Percentiles rank a stretch among this genome's conserved stretches.
Conservation (phyloP, 1,140 invertebrate species). For the Neodiprion lecontei region DNA sequence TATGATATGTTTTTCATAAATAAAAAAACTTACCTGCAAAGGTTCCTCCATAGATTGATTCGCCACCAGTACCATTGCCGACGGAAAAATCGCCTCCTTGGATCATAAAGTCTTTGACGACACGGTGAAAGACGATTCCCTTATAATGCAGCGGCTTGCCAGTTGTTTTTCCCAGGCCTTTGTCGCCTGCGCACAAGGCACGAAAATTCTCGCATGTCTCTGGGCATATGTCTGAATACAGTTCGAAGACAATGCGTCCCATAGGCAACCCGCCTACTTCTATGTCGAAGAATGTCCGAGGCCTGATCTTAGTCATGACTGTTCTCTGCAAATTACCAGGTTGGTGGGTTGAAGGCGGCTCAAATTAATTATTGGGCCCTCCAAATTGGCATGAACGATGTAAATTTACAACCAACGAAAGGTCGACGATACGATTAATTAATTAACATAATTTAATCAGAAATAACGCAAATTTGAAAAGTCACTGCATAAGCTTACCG, state of each 20-base stretch:
- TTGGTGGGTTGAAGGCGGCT: background rate
- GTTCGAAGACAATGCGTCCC: constrained; percentile 94
- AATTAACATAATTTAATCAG: background rate
- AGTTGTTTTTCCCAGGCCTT: constrained; percentile 72
- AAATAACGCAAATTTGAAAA: too few species aligned
- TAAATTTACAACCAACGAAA: background rate
- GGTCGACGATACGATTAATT: background rate
- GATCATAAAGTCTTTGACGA: constrained; percentile 99
- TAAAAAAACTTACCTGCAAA: constrained; percentile 68
- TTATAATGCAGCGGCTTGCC: constrained; percentile 97
- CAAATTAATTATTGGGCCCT: background rate
- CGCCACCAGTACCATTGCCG: constrained; percentile 97
- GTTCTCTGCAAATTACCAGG: background rate
- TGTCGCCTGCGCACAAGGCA: constrained; percentile 98
- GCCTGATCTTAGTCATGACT: constrained; percentile 47
- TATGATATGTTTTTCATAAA: background rate
- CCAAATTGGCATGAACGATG: background rate
- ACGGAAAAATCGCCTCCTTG: constrained; percentile 98
- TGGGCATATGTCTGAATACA: constrained; percentile 96
- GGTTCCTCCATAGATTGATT: constrained; percentile 96
- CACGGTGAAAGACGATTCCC: constrained; percentile 94
- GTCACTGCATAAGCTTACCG: background rate
- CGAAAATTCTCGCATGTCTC: constrained; percentile 99
- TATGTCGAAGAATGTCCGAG: constrained; percentile 87
- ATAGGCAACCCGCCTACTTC: constrained; percentile 89